Conservation (phyloP, 2,888 invertebrate genomes). For the Spisula solida region DNA sequence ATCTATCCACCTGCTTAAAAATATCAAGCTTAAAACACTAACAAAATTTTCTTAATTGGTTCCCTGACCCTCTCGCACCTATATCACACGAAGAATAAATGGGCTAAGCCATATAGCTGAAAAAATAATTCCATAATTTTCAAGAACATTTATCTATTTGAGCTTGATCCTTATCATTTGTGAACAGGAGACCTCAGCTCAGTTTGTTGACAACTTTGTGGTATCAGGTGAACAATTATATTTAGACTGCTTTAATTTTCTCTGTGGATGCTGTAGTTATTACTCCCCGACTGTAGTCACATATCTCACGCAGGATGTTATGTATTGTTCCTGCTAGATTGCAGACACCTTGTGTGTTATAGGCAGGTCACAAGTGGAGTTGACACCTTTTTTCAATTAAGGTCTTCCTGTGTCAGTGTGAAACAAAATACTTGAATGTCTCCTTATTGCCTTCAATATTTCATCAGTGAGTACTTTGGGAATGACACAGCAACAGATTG, state of each 20-base stretch:
- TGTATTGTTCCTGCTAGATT: background rate
- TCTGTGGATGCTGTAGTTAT: background rate
- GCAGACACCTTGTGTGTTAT: background rate
- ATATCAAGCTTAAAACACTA: too few relatives aligned
- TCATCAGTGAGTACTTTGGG: background rate
- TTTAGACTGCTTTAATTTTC: background rate
- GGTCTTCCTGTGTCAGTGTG: conserved; percentile 10
- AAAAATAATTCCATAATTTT: too few relatives aligned
- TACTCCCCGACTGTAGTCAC: background rate
- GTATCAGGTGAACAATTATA: background rate
- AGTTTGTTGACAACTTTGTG: background rate
- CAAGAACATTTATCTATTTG: too few relatives aligned
- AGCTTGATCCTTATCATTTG: too few relatives aligned
- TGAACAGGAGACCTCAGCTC: too few relatives aligned
- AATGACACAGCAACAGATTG: conserved; percentile 32
- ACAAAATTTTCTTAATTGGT: too few relatives aligned
- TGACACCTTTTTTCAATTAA: conserved; percentile 9
- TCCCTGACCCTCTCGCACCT: too few relatives aligned
- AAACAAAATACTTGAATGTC: conserved; percentile 19
- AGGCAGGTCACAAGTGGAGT: background rate
- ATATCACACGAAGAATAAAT: too few relatives aligned
- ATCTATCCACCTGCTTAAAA: too few relatives aligned
- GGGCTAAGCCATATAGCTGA: too few relatives aligned
- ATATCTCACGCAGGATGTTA: background rate
- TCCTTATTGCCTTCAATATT: conserved; percentile 5